Evolutionary conservation across 2,113 vertebrate species (phyloP), one percentile per base, ranked within the genome.

Genomic region (Boleophthalmus pectinirostris): DNA sequence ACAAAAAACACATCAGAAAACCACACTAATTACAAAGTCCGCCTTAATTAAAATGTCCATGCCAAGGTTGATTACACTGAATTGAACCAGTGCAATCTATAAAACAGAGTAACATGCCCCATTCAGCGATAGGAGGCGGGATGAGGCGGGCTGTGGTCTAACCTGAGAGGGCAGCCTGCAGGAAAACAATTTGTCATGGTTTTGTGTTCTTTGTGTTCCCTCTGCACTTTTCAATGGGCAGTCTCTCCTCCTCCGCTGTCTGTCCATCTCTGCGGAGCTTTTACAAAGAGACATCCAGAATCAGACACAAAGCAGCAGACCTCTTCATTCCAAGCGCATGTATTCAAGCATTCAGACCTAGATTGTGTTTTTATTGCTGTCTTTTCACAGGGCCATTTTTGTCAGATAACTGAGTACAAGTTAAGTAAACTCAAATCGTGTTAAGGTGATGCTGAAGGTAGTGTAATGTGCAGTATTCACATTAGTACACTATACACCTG

Each of bases 131-230:
- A 71, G 47, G 47, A 23, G 33, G 56, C 16, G 3, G 18, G 54
- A 23, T 56, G 54, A 1, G 1, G 54, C 54, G 2, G 54, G 54
- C n/a, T 23, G 51, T 56, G 46, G 33, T 66, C 21, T 67, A 78
- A 75, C 33, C 47, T 66, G 45, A 75, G 47, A 67, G 60, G 58
- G 66, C 69, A 75, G 72, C 56, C 76, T 14, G 43, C 24, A 73
- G 51, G 72, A 64, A 79, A 79, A 61, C 68, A 66, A 79, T 79
- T 74, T 67, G 70, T 79, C 68, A 70, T 20, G 58, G 47, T 79
- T 35, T 79, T 18, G 25, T 74, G 54, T 43, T 66, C 33, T 56
- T 66, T 70, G 68, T 75, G 38, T 43, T 43, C 66, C 49, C 16
- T 29, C 21, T n/a, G 9, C 7, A 38, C 16, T 21, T 70, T 49